A percentile compares a stretch with the other conserved stretches of the same genome.
phyloP scores from a whole-genome alignment of 2,888 invertebrate genomes.

The Microchrysa polita region DNA sequence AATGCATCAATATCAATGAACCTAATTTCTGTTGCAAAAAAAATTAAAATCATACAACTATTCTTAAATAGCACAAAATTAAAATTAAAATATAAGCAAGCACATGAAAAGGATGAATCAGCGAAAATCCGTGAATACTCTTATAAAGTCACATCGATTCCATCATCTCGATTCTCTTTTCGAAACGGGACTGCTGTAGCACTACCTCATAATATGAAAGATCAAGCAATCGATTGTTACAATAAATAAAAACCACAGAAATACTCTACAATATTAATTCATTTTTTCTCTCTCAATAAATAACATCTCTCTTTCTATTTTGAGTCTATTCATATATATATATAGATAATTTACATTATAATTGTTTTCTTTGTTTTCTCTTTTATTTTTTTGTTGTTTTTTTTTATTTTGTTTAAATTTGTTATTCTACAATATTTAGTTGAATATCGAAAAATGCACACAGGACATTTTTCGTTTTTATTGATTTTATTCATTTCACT shows the following conservation, averaged over 20 bases:
- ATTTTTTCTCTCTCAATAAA: conserved; percentile 29
- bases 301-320: conserved; percentile 25
- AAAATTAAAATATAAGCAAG: no score
- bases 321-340: conserved; percentile 27
- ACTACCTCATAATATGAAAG: conserved; percentile 28
- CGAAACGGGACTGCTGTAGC: background rate
- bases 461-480: no score
- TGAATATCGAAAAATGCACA: conserved; percentile 17
- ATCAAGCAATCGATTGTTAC: conserved; percentile 1
- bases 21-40: no score
- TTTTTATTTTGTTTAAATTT: background rate
- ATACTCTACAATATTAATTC: conserved; percentile 22
- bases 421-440: conserved; percentile 32
- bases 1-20: no score
- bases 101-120: no score
- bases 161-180: no score
- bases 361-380: background rate
- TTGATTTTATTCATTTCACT: no score
- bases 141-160: no score
- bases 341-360: conserved; percentile 30
- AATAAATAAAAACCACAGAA: conserved; percentile 23
- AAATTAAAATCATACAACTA: no score
- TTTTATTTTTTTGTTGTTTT: background rate
- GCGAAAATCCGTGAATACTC: no score
- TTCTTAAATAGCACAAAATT: no score